phyloP scores from a whole-genome alignment of 1,140 invertebrate species.

The Drosophila biarmipes region DNA sequence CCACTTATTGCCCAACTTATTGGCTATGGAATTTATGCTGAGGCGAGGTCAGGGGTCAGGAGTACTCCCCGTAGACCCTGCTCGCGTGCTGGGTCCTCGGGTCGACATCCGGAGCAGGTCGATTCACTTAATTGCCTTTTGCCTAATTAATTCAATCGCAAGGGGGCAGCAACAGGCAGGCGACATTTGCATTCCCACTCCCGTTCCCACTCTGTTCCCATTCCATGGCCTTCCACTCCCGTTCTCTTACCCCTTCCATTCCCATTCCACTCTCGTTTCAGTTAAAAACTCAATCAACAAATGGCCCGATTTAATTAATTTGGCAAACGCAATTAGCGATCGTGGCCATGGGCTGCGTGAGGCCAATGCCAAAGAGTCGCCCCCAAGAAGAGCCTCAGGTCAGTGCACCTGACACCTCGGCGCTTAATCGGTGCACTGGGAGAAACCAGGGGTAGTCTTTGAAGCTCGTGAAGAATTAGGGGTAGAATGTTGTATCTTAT shows the following conservation, averaged over 20 bases:
- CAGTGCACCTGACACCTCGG: conserved; percentile 29
- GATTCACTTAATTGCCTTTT: conserved; percentile 80
- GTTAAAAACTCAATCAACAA: conserved; percentile 56
- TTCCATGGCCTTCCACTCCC: conserved; percentile 12
- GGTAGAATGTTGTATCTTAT: not conserved
- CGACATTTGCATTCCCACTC: conserved; percentile 45
- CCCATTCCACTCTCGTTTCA: conserved; percentile 20
- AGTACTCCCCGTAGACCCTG: conserved; percentile 37
- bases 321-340: conserved; percentile 73
- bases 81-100: conserved; percentile 59
- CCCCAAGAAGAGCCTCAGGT: conserved; percentile 9
- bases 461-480: not conserved
- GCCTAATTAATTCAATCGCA: conserved; percentile 77
- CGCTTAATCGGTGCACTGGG: not conserved
- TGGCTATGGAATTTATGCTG: conserved; percentile 57
- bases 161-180: conserved; percentile 37
- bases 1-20: conserved; percentile 63
- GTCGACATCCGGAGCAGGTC: conserved; percentile 61
- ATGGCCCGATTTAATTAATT: conserved; percentile 74
- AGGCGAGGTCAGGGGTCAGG: not conserved
- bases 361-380: conserved; percentile 44
- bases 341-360: conserved; percentile 52
- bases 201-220: conserved; percentile 6
- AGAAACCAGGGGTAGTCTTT: not conserved
- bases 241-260: conserved; percentile 24